Evolutionary conservation across 2,888 invertebrate species (phyloP).

Genomic region (Habroteleia sp.): DNA sequence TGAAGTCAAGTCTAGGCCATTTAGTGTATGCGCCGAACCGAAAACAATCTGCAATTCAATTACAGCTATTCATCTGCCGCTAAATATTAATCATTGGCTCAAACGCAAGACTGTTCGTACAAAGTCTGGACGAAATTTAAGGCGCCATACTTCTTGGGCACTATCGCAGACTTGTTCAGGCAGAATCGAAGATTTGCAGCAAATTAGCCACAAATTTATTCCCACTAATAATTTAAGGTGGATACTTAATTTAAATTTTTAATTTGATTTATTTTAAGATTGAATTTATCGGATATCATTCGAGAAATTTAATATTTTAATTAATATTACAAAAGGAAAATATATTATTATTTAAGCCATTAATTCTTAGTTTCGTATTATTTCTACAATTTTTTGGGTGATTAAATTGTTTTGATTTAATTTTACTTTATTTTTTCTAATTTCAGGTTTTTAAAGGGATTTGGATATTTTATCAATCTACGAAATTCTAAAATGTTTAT

Average conservation of each 20-base stretch:
- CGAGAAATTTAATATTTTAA: background rate
- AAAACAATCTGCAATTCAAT: constrained; percentile 68
- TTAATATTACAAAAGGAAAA: too few species aligned
- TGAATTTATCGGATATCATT: background rate
- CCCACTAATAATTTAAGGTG: constrained; percentile 25
- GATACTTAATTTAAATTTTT: constrained; percentile 11
- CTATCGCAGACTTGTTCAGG: constrained; percentile 30
- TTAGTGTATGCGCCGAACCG: constrained; percentile 61
- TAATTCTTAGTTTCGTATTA: too few species aligned
- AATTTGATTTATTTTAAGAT: constrained; percentile 9
- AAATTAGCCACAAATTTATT: constrained; percentile 50
- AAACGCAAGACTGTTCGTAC: constrained; percentile 50
- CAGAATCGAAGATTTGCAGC: constrained; percentile 30
- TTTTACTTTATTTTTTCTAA: too few species aligned
- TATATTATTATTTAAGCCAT: too few species aligned
- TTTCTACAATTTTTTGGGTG: too few species aligned
- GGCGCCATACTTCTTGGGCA: constrained; percentile 37
- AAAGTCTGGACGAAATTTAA: constrained; percentile 48
- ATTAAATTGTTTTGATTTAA: too few species aligned
- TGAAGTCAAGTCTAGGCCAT: constrained; percentile 40
- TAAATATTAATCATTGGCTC: constrained; percentile 65
- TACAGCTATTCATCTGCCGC: constrained; percentile 63
- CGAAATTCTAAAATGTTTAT: too few species aligned
- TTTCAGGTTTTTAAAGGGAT: too few species aligned
- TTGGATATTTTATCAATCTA: too few species aligned